phyloP scores from a whole-genome alignment of 2,797 vertebrate species.

The Enteromius trimaculatus region DNA sequence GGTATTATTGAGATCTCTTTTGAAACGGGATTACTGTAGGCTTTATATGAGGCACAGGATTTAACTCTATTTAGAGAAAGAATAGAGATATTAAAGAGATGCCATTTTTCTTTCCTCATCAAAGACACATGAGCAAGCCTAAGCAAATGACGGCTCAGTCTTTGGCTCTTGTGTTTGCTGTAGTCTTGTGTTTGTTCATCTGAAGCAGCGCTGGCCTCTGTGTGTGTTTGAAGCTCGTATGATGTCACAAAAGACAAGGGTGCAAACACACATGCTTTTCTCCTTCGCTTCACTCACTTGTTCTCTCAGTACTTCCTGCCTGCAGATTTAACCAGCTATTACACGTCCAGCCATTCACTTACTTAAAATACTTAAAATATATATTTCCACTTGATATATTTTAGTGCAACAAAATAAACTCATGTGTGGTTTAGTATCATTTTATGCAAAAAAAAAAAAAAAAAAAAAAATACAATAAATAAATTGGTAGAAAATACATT shows the following conservation, averaged over 20 bases:
- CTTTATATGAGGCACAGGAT: not conserved
- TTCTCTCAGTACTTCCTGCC: not conserved
- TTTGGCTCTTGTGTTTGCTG: conserved; percentile 3
- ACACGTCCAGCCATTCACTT: not conserved
- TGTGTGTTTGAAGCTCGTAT: not conserved
- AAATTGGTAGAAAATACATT: too few species aligned
- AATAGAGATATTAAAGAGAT: too few species aligned
- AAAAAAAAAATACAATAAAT: not conserved
- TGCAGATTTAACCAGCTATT: conserved; percentile 3
- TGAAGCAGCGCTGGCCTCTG: not conserved
- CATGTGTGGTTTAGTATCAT: not conserved
- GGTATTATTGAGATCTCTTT: not conserved
- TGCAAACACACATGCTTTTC: not conserved
- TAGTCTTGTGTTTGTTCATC: not conserved
- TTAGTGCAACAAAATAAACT: not conserved
- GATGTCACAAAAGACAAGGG: not conserved
- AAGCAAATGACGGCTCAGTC: not conserved
- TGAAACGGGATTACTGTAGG: not conserved
- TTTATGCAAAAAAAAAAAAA: not conserved
- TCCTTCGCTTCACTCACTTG: not conserved
- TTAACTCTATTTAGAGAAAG: not conserved
- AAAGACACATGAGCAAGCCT: too few species aligned
- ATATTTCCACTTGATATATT: not conserved
- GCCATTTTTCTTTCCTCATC: not conserved
- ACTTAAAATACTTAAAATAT: too few species aligned